Conservation (phyloP, 1,140 invertebrate species). For the Oedothorax gibbosus region DNA sequence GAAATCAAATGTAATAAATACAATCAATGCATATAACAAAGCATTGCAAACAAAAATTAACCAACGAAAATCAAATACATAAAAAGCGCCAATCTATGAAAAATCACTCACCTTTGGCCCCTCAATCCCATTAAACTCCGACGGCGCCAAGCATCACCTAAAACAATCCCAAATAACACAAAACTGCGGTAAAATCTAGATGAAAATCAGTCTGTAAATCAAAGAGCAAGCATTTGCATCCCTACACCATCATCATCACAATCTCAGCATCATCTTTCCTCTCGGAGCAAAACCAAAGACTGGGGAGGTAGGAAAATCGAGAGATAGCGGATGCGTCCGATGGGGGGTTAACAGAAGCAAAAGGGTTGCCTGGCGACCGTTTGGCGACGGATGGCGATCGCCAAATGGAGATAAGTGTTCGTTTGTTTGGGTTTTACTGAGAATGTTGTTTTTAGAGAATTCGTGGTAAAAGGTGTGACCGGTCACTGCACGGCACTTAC, state of each 20-base stretch:
- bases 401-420: not conserved
- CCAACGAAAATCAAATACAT: not conserved
- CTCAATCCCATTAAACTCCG: slow-evolving; percentile 18
- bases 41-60: not conserved
- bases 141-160: not conserved
- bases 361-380: slow-evolving; percentile 9
- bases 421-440: too few species aligned
- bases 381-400: not conserved
- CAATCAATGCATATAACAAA: not conserved
- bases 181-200: not conserved
- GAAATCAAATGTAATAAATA: not conserved
- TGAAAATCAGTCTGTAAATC: not conserved
- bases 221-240: not conserved
- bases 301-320: slow-evolving; percentile 20
- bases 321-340: slow-evolving; percentile 22
- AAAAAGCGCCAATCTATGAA: not conserved
- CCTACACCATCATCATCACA: slow-evolving; percentile 12
- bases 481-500: too few species aligned
- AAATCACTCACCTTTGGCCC: slow-evolving; percentile 23
- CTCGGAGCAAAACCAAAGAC: slow-evolving; percentile 13
- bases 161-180: slow-evolving; percentile 2
- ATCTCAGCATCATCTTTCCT: not conserved
- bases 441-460: too few species aligned
- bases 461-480: too few species aligned
- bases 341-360: not conserved